These are phyloP conservation scores for Protonibea diacanthus DNA, from an alignment of 2,797 vertebrate species.

Conservation along the genomic window DNA sequence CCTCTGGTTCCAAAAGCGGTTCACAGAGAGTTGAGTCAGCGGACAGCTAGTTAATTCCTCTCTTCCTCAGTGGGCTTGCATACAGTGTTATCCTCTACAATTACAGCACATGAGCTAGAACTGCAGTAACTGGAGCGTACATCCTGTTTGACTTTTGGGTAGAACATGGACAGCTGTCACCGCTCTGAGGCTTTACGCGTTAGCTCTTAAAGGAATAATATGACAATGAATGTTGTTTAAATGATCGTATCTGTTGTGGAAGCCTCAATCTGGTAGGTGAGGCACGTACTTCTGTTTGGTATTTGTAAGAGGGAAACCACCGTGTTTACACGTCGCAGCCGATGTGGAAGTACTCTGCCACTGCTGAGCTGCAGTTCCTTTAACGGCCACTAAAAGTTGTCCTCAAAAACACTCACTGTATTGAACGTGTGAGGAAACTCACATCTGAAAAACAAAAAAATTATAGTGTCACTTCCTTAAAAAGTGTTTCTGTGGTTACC, in stretches of 20 bases:
- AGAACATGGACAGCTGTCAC: slow-evolving; percentile 25
- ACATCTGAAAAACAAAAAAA: slow-evolving; percentile 34
- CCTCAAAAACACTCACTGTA: neutral
- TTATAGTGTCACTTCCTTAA: slow-evolving; percentile 48
- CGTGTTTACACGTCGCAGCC: neutral
- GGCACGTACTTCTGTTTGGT: neutral
- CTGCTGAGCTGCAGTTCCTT: neutral
- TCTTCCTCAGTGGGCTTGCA: slow-evolving; percentile 59
- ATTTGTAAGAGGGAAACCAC: neutral
- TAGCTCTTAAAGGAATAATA: slow-evolving; percentile 9
- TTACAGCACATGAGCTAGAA: slow-evolving; percentile 34
- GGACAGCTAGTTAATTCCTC: slow-evolving; percentile 57
- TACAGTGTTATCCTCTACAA: slow-evolving; percentile 35
- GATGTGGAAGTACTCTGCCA: neutral
- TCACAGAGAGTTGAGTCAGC: slow-evolving; percentile 79
- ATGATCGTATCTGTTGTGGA: neutral
- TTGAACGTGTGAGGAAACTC: neutral
- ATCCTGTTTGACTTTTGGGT: slow-evolving; percentile 54
- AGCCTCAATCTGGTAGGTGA: neutral
- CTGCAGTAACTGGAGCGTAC: slow-evolving; percentile 19
- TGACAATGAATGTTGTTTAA: neutral
- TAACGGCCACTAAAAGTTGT: neutral
- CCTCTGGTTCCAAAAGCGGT: slow-evolving; percentile 71
- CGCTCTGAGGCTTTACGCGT: neutral
- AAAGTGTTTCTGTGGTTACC: slow-evolving; percentile 19